Base-by-base conservation (phyloP, 1,140 invertebrate species). In the Panonychus citri region DNA sequence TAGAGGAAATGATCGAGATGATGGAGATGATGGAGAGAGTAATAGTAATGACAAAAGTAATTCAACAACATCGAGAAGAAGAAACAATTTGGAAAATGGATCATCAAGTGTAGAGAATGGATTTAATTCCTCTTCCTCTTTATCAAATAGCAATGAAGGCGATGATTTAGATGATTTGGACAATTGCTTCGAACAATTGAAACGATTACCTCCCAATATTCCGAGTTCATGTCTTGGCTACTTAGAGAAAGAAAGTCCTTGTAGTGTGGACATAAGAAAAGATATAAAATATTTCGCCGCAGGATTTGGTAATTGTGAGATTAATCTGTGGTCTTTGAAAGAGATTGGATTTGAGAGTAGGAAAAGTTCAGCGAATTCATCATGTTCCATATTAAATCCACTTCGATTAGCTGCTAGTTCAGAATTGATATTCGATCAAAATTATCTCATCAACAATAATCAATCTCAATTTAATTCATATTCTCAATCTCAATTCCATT, bases 241-340 rank as follows among this genome's bases (percentile, higher is more conserved):
- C 19, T 46, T 51, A 24, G 49, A 51, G 27, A n/a, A n/a, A 3
- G 10, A 7, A 2, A 27, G 27, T 17, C 54, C 54, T 3, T 19
- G 13, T n/a, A 77, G 81, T 67, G 80, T 87, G 37, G 87, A 93
- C 73, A 78, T 97, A 55, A 80, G 83, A 34, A 91, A 98, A 66
- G 93, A 97, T 69, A 90, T 88, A 0, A 85, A 81, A 62, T 74
- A 95, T 63, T 66, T 98, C 30, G 85, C 86, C 30, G 81, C 88
- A 37, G 93, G 94, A 3, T 90, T 94, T 65, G 77, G 78, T 54
- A 85, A 94, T 70, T 88, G 87, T 0, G 74, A 74, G 17, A 80
- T 97, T 49, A 82, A 86, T 70, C 82, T 97, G 26, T 95, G 83
- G 81, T 83, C 82, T 53, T 67, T 95, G 17, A 80, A 87, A 13